phyloP scores from a whole-genome alignment of 2,888 invertebrate genomes.

The Drosophila algonquin region DNA sequence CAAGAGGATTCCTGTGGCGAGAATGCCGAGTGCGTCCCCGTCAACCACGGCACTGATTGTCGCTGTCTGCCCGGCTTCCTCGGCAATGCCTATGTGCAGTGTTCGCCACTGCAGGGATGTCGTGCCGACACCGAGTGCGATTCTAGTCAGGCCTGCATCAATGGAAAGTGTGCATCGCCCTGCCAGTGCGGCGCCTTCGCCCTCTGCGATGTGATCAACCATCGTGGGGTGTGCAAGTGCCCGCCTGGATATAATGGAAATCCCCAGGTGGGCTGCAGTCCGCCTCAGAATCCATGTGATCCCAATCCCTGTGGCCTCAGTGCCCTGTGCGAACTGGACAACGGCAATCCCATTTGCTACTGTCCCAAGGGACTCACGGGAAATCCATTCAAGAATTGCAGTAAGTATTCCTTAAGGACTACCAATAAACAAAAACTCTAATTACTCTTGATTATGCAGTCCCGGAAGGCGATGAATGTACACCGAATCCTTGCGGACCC shows the following conservation, averaged over 20 bases:
- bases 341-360: slow-evolving; percentile 94
- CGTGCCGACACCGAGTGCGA: slow-evolving; percentile 89
- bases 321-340: slow-evolving; percentile 92
- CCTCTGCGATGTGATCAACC: slow-evolving; percentile 91
- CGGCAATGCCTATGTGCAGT: slow-evolving; percentile 91
- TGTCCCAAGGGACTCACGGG: slow-evolving; percentile 95
- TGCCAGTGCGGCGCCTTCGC: slow-evolving; percentile 92
- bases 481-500: slow-evolving; percentile 92
- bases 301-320: slow-evolving; percentile 95
- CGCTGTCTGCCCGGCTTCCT: slow-evolving; percentile 89
- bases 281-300: slow-evolving; percentile 90
- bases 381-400: slow-evolving; percentile 95
- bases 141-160: slow-evolving; percentile 90
- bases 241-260: slow-evolving; percentile 92
- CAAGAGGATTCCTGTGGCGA: slow-evolving; percentile 91
- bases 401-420: slow-evolving; percentile 86
- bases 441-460: slow-evolving; percentile 85
- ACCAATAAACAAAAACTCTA: not conserved
- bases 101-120: slow-evolving; percentile 88
- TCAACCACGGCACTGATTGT: slow-evolving; percentile 91
- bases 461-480: slow-evolving; percentile 93
- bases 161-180: slow-evolving; percentile 90
- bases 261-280: slow-evolving; percentile 89
- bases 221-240: slow-evolving; percentile 92
- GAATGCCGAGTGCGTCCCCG: slow-evolving; percentile 91